Percentiles rank a stretch among this genome's conserved stretches.
phyloP scores from a whole-genome alignment of 2,797 vertebrate species.

The Cynodonichthys magdalenae region DNA sequence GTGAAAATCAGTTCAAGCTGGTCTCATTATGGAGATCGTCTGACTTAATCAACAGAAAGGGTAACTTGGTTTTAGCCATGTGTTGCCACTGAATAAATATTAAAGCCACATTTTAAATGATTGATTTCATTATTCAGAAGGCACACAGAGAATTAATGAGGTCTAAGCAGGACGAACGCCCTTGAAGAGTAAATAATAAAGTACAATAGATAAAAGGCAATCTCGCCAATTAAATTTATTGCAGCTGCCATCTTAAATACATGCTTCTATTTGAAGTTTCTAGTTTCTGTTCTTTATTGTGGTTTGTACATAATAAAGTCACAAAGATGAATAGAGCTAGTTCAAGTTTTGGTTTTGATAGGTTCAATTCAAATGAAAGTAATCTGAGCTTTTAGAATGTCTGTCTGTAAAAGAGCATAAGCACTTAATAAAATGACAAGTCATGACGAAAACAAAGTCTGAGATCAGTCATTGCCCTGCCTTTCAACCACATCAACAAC shows the following conservation, averaged over 20 bases:
- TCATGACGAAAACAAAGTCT: background rate
- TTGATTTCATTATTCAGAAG: constrained; percentile 31
- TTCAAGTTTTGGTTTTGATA: constrained; percentile 14
- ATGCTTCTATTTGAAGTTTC: background rate
- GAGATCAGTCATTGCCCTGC: background rate
- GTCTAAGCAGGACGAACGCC: constrained; percentile 5
- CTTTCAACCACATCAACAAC: background rate
- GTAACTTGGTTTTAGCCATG: background rate
- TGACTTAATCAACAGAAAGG: constrained; percentile 27
- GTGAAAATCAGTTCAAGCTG: constrained; percentile 13
- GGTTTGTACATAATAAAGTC: background rate
- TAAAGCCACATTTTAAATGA: constrained; percentile 17
- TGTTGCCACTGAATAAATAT: constrained; percentile 6
- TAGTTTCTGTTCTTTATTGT: background rate
- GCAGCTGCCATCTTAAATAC: background rate
- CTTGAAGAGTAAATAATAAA: constrained; percentile 24
- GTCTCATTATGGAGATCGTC: constrained; percentile 20
- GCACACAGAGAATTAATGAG: constrained; percentile 13
- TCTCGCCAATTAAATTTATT: background rate
- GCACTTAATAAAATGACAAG: constrained; percentile 9
- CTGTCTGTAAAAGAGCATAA: background rate
- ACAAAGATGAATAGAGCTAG: background rate
- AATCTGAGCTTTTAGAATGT: constrained; percentile 15
- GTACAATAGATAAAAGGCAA: background rate
- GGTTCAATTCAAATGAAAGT: background rate